A percentile compares a stretch with the other conserved stretches of the same genome.
phyloP scores from a whole-genome alignment of 2,113 vertebrate genomes.

The Apodemus speciosus region DNA sequence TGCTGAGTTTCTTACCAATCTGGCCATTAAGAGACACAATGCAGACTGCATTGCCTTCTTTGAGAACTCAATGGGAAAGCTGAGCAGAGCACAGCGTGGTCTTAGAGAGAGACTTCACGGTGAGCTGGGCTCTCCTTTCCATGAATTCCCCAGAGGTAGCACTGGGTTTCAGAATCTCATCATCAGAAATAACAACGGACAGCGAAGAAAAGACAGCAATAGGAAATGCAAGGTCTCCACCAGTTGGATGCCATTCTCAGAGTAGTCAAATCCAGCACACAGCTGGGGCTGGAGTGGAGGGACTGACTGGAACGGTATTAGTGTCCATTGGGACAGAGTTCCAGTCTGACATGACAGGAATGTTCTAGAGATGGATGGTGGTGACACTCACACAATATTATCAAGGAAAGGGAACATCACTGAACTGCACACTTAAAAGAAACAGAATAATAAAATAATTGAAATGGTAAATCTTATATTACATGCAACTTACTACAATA shows the following conservation, averaged over 20 bases:
- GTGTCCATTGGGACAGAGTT: neutral
- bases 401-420: no score
- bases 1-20: neutral
- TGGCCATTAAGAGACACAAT: neutral
- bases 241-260: no score
- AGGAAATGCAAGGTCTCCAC: neutral
- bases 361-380: neutral
- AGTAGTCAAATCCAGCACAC: neutral
- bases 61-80: slow-evolving; percentile 46
- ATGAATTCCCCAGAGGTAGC: slow-evolving; percentile 25
- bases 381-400: neutral
- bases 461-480: neutral
- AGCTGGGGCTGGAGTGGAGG: no score
- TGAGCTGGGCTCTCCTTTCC: neutral
- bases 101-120: neutral
- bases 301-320: neutral
- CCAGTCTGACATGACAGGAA: neutral
- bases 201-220: neutral
- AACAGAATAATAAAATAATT: neutral
- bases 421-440: neutral
- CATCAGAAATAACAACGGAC: neutral
- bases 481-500: neutral
- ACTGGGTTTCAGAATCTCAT: neutral
- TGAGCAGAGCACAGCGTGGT: neutral
- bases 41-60: neutral